phyloP scores from a whole-genome alignment of 92 coral and sea anemone species.

The Pocillopora meandrina region DNA sequence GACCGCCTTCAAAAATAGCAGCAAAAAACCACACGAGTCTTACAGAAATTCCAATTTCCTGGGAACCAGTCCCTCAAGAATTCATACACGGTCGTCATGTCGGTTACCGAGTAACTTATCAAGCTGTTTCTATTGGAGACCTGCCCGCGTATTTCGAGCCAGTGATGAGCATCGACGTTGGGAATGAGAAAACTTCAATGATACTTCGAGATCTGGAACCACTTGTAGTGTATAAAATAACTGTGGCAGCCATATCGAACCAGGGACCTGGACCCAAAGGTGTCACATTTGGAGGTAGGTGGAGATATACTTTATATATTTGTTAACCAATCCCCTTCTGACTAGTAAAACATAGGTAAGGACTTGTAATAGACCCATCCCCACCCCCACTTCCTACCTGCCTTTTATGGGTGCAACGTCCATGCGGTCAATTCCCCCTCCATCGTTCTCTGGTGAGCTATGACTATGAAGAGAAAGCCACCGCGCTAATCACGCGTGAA shows the following conservation, averaged over 20 bases:
- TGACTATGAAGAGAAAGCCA: neutral
- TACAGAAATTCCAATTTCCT: conserved; percentile 49
- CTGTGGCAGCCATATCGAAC: conserved; percentile 47
- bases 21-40: conserved; percentile 70
- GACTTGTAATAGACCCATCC: too few species aligned
- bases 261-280: conserved; percentile 55
- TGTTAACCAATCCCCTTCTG: neutral
- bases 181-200: conserved; percentile 24
- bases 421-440: too few species aligned
- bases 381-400: too few species aligned
- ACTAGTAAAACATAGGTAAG: too few species aligned
- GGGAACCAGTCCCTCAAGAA: conserved; percentile 73
- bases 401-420: too few species aligned
- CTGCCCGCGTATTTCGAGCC: conserved; percentile 14
- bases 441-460: too few species aligned
- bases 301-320: neutral
- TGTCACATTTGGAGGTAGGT: conserved; percentile 58
- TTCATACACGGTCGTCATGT: conserved; percentile 66
- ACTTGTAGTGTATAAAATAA: conserved; percentile 44
- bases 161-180: conserved; percentile 9
- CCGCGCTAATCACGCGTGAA: neutral
- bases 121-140: conserved; percentile 51
- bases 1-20: conserved; percentile 63
- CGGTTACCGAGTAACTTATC: conserved; percentile 69
- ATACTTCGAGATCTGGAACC: conserved; percentile 38